Evolutionary conservation across 2,888 invertebrate species (phyloP).

Genomic region (Archaeoteleia sp.): DNA sequence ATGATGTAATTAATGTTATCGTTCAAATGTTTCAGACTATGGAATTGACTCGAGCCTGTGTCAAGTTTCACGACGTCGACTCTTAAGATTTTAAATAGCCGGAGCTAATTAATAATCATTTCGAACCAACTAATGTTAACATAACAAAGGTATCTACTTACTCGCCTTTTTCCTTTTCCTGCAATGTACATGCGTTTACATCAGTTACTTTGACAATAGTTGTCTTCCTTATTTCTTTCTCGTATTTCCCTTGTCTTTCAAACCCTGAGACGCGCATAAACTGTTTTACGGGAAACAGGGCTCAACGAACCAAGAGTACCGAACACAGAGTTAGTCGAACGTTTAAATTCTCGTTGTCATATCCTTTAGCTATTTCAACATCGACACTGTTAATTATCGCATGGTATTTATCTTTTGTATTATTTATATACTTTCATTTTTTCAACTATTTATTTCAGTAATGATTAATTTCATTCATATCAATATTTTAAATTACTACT

Average conservation of each 20-base stretch:
- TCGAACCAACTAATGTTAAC: slow-evolving; percentile 46
- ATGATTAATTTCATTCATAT: no score
- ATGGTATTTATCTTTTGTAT: no score
- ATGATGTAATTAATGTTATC: slow-evolving; percentile 36
- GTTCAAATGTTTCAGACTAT: slow-evolving; percentile 15
- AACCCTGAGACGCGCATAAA: slow-evolving; percentile 39
- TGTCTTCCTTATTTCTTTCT: slow-evolving; percentile 48
- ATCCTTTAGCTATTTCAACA: slow-evolving; percentile 33
- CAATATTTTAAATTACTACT: no score
- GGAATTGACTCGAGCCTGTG: slow-evolving; percentile 53
- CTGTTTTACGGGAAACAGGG: slow-evolving; percentile 46
- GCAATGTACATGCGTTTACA: slow-evolving; percentile 48
- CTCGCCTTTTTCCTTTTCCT: slow-evolving; percentile 49
- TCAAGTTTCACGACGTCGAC: slow-evolving; percentile 59
- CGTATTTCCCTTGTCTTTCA: slow-evolving; percentile 45
- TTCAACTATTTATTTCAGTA: no score
- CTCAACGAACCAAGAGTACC: slow-evolving; percentile 42
- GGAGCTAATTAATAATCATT: slow-evolving; percentile 65
- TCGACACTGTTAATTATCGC: slow-evolving; percentile 8
- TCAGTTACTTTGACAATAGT: slow-evolving; percentile 50
- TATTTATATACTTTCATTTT: no score
- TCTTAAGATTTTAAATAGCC: slow-evolving; percentile 57
- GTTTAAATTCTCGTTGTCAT: slow-evolving; percentile 44
- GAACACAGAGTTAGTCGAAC: no score
- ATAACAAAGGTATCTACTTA: slow-evolving; percentile 60